Evolutionary conservation across 2,888 invertebrate genomes (phyloP).

Genomic region (Spisula subtruncata): DNA sequence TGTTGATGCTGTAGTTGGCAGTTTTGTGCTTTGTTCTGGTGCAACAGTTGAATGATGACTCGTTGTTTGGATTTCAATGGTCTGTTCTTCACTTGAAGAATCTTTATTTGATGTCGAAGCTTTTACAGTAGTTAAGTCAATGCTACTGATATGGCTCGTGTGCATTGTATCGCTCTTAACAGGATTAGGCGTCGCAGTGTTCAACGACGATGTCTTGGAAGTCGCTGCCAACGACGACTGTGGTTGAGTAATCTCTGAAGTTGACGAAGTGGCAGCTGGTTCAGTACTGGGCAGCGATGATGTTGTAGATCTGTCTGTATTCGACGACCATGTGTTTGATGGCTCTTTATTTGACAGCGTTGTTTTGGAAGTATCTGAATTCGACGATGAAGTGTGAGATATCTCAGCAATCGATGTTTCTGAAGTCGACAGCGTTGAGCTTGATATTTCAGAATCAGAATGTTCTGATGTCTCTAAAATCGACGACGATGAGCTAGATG

Average conservation of each 20-base stretch:
- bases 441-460: too few relatives aligned
- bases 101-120: too few relatives aligned
- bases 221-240: neutral
- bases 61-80: too few relatives aligned
- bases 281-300: neutral
- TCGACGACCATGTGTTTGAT: too few relatives aligned
- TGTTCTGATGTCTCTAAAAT: neutral
- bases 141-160: neutral
- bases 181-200: too few relatives aligned
- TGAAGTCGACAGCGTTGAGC: neutral
- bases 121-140: neutral
- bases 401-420: neutral
- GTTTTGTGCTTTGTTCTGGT: neutral
- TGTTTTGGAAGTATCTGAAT: neutral
- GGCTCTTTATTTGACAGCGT: neutral
- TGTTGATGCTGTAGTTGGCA: too few relatives aligned
- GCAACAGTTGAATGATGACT: too few relatives aligned
- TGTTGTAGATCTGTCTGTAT: neutral
- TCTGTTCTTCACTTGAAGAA: too few relatives aligned
- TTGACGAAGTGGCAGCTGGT: neutral
- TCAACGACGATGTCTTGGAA: too few relatives aligned
- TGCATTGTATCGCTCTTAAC: neutral
- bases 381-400: neutral
- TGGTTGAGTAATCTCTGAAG: neutral
- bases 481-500: neutral